These are phyloP conservation scores for Herpetotheres cachinnans DNA, from an alignment of 2,113 vertebrate genomes.

Conservation along the genomic window DNA sequence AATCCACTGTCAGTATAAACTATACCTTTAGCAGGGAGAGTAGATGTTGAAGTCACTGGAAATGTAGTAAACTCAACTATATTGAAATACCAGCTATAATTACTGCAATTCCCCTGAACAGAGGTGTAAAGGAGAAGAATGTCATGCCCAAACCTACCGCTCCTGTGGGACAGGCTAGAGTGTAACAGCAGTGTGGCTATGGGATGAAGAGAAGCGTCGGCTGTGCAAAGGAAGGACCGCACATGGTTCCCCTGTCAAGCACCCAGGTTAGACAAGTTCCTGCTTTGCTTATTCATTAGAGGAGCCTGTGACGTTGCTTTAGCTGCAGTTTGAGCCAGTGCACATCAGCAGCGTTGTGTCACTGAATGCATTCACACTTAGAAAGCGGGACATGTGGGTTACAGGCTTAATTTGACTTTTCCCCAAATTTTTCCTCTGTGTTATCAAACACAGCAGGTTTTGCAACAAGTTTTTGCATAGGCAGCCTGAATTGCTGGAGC, in stretches of 20 bases:
- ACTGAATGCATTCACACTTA: neutral
- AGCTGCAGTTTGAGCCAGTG: neutral
- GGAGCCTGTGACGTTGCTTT: neutral
- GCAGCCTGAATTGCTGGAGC: neutral
- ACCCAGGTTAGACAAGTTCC: neutral
- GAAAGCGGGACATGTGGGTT: neutral
- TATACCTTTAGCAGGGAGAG: neutral
- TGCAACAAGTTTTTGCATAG: neutral
- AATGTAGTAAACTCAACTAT: neutral
- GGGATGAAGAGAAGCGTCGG: neutral
- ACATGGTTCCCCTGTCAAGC: rapidly evolving
- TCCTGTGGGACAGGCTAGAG: neutral
- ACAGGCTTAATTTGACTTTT: neutral
- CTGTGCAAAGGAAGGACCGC: neutral
- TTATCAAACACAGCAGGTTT: neutral
- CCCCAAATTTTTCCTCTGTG: neutral
- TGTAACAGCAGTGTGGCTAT: rapidly evolving
- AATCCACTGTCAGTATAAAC: neutral
- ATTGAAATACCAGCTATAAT: neutral
- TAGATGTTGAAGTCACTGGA: neutral
- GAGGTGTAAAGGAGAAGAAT: neutral
- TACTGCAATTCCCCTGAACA: neutral
- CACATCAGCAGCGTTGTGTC: rapidly evolving
- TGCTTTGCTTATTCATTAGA: neutral
- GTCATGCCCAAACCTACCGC: neutral